phyloP scores from a whole-genome alignment of 2,888 invertebrate species.

The Cheilosia variabilis region DNA sequence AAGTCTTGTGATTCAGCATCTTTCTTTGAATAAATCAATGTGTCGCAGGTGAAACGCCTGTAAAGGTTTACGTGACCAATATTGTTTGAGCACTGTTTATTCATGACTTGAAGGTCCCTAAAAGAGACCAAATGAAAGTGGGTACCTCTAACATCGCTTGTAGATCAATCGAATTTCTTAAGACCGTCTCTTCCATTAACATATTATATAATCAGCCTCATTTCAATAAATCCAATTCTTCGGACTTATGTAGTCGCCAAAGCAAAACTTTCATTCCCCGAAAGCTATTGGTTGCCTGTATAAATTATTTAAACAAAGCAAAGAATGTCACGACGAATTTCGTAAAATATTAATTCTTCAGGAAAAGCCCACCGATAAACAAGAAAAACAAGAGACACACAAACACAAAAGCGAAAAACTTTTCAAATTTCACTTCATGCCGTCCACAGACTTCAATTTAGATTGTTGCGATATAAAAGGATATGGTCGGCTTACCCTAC shows the following conservation, averaged over 20 bases:
- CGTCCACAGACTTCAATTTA: neutral
- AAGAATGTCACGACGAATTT: neutral
- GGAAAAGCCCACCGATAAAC: neutral
- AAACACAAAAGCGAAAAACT: neutral
- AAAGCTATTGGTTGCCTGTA: neutral
- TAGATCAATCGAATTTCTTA: too few species aligned
- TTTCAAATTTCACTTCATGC: neutral
- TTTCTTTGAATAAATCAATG: too few species aligned
- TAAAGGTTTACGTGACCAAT: too few species aligned
- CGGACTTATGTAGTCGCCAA: neutral
- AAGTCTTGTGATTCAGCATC: too few species aligned
- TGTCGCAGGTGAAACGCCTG: too few species aligned
- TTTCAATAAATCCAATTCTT: neutral
- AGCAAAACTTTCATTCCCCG: neutral
- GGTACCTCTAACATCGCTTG: too few species aligned
- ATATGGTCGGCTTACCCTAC: neutral
- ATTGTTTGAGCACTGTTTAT: too few species aligned
- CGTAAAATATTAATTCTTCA: slow-evolving; percentile 6
- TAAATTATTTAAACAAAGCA: neutral
- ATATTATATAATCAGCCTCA: too few species aligned
- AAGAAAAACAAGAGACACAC: neutral
- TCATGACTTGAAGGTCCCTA: too few species aligned
- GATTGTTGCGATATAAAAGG: neutral
- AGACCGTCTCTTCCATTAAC: too few species aligned
- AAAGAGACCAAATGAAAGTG: too few species aligned